Percentiles rank a stretch among this genome's conserved stretches.
These are phyloP conservation scores for Rhagologus leucostigma DNA, from an alignment of 2,113 vertebrate species.

Conservation along the genomic window DNA sequence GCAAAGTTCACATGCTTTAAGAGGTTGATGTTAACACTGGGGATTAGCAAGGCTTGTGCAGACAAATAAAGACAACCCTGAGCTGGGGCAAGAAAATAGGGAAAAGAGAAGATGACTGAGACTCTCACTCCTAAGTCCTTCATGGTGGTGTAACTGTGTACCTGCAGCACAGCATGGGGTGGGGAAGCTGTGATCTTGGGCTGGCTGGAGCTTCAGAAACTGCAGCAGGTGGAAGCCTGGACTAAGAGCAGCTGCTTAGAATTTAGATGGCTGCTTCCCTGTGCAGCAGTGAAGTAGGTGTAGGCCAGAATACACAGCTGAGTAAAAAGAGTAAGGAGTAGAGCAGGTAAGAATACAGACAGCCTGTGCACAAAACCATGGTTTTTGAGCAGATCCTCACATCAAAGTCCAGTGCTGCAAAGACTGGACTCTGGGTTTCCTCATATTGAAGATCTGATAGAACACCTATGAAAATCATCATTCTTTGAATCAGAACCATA, in stretches of 20 bases:
- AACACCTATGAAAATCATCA: background rate
- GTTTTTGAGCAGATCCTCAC: background rate
- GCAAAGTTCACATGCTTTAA: fast-evolving
- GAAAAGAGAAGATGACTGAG: background rate
- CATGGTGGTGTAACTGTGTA: background rate
- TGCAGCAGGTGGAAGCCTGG: background rate
- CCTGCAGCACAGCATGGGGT: fast-evolving
- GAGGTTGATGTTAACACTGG: background rate
- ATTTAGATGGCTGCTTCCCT: background rate
- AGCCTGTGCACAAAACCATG: background rate
- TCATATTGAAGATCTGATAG: background rate
- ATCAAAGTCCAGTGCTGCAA: background rate
- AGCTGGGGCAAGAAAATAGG: background rate
- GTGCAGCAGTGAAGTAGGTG: background rate
- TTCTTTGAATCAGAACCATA: background rate
- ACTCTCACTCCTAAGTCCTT: background rate
- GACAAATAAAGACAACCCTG: background rate
- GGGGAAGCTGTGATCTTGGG: background rate
- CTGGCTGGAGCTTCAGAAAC: background rate
- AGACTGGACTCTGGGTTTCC: background rate
- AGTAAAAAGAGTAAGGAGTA: background rate
- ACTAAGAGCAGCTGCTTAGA: background rate
- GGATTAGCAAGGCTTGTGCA: background rate
- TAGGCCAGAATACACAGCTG: background rate
- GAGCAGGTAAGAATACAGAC: background rate